Percentiles rank a stretch among this genome's conserved stretches.
These are phyloP conservation scores for Sebastes taczanowskii DNA, from an alignment of 2,797 vertebrate species.

Conservation along the genomic window DNA sequence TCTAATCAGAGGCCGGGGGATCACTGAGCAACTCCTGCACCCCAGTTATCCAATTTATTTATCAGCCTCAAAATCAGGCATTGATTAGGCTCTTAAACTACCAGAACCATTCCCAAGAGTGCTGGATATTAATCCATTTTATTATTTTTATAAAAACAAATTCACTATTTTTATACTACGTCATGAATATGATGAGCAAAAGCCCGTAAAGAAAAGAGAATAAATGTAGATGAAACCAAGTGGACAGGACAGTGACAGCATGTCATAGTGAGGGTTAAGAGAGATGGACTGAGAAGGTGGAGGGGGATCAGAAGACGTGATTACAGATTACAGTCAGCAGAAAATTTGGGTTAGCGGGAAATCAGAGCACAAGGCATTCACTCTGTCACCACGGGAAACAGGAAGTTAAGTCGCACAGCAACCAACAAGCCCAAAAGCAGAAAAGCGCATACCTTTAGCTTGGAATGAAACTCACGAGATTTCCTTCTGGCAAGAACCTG, in stretches of 20 bases:
- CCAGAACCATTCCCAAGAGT: not conserved
- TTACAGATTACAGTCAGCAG: constrained; percentile 82
- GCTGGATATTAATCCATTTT: not conserved
- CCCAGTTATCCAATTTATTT: not conserved
- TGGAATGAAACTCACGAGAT: constrained; percentile 99
- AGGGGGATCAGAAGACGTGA: constrained; percentile 70
- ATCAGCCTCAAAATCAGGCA: not conserved
- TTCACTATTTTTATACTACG: not conserved
- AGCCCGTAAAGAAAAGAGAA: constrained; percentile 17
- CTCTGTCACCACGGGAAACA: constrained; percentile 91
- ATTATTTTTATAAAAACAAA: not conserved
- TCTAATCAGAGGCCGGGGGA: not conserved
- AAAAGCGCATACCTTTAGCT: constrained; percentile 99
- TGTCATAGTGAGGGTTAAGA: constrained; percentile 11
- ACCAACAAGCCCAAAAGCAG: constrained; percentile 99
- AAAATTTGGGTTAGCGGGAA: constrained; percentile 84
- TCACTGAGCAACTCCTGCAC: not conserved
- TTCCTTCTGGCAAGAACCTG: constrained; percentile 99
- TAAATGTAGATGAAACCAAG: constrained; percentile 9
- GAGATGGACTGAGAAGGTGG: constrained; percentile 17
- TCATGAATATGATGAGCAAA: constrained; percentile 29
- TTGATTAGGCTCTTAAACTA: constrained; percentile 3
- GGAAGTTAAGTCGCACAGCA: constrained; percentile 93
- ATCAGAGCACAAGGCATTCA: constrained; percentile 89
- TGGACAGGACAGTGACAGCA: constrained; percentile 25